Percentiles rank a stretch among this genome's conserved stretches.
Conservation (phyloP, 2,888 invertebrate genomes). For the Pseudanteris insignis region DNA sequence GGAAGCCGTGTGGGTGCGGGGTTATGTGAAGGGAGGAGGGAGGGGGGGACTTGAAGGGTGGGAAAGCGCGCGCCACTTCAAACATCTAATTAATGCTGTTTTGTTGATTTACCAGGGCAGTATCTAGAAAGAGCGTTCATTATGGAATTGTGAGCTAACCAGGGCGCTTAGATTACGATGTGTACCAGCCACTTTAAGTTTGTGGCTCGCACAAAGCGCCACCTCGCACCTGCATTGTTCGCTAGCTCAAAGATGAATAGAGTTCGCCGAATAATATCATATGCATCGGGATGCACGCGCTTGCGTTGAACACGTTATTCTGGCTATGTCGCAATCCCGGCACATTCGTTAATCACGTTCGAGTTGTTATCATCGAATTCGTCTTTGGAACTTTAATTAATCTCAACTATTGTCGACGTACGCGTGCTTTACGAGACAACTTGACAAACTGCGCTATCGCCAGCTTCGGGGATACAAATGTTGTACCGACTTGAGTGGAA, state of each 20-base stretch:
- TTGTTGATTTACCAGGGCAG: slow-evolving; percentile 41
- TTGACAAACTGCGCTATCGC: too few relatives aligned
- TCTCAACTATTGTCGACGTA: too few relatives aligned
- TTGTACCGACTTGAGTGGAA: too few relatives aligned
- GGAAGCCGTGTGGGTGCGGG: neutral
- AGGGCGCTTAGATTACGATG: slow-evolving; percentile 41
- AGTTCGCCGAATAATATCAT: slow-evolving; percentile 23
- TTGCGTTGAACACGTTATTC: too few relatives aligned
- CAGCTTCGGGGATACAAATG: too few relatives aligned
- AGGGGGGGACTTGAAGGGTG: neutral
- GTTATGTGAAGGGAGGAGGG: neutral
- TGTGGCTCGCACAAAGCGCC: slow-evolving; percentile 37
- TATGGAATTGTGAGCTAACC: slow-evolving; percentile 40
- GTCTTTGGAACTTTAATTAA: too few relatives aligned
- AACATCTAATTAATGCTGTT: slow-evolving; percentile 45
- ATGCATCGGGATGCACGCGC: slow-evolving; percentile 1
- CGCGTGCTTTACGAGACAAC: too few relatives aligned
- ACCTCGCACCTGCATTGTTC: slow-evolving; percentile 30
- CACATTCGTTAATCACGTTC: too few relatives aligned
- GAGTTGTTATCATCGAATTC: too few relatives aligned
- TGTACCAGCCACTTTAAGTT: slow-evolving; percentile 45
- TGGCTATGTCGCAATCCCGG: too few relatives aligned
- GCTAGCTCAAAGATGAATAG: slow-evolving; percentile 28
- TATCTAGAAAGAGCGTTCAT: slow-evolving; percentile 45
- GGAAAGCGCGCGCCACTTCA: slow-evolving; percentile 28